These are phyloP conservation scores for Psettodes erumei DNA, from an alignment of 2,113 vertebrate species.

Conservation along the genomic window DNA sequence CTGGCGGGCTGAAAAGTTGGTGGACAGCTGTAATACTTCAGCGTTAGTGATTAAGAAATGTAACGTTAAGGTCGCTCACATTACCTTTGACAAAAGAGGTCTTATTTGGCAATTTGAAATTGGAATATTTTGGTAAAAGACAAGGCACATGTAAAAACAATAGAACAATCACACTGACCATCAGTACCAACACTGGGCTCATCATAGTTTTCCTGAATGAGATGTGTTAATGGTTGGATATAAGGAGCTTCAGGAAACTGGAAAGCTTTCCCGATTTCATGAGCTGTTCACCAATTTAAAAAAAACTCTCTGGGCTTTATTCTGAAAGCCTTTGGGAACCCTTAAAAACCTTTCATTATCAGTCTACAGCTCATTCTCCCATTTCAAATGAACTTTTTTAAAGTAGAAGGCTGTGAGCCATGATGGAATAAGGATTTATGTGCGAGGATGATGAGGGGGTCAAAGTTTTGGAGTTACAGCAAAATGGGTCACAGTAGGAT, in stretches of 20 bases:
- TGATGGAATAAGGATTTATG: constrained; percentile 63
- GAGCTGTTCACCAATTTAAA: background rate
- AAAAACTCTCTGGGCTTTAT: background rate
- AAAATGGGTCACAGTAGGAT: constrained; percentile 41
- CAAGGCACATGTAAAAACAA: background rate
- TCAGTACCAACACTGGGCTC: background rate
- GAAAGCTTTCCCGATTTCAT: background rate
- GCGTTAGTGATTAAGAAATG: background rate
- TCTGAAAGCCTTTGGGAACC: background rate
- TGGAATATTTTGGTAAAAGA: background rate
- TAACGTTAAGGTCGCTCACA: background rate
- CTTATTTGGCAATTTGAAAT: background rate
- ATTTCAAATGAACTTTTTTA: background rate
- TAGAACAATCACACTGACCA: background rate
- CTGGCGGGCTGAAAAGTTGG: background rate
- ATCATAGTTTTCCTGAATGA: background rate
- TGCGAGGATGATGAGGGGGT: constrained; percentile 27
- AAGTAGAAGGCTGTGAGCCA: background rate
- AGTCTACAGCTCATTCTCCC: background rate
- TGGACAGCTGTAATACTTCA: background rate
- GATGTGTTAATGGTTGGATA: background rate
- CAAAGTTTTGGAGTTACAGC: constrained; percentile 7
- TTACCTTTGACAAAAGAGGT: background rate
- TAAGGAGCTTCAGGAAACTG: background rate
- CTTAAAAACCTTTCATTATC: background rate